Evolutionary conservation across 2,113 vertebrate species (phyloP).

Genomic region (Oryzias melastigma): DNA sequence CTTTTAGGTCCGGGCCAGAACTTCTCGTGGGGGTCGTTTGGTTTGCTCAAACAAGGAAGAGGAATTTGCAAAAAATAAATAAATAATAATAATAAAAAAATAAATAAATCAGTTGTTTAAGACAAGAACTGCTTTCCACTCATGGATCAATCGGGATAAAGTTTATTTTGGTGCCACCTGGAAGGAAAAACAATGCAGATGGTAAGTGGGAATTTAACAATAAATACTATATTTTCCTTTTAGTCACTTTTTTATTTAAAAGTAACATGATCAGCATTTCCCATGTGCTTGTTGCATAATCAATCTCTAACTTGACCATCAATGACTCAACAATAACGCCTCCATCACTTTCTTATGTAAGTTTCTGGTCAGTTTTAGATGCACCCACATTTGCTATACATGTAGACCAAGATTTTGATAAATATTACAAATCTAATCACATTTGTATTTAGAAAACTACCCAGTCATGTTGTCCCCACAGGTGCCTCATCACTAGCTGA

Average conservation of each 20-base stretch:
- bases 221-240: too few species aligned
- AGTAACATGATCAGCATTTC: background rate
- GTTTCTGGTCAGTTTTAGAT: conserved; percentile 40
- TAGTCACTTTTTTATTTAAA: background rate
- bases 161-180: background rate
- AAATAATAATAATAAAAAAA: too few species aligned
- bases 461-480: conserved; percentile 13
- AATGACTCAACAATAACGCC: conserved; percentile 67
- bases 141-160: too few species aligned
- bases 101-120: too few species aligned
- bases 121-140: too few species aligned
- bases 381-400: conserved; percentile 8
- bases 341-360: conserved; percentile 68
- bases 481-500: conserved; percentile 21
- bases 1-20: background rate
- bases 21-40: too few species aligned
- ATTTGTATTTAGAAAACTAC: background rate
- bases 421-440: background rate
- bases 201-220: conserved; percentile 30
- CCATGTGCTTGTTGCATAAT: conserved; percentile 63
- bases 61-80: too few species aligned
- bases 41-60: too few species aligned
- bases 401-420: background rate
- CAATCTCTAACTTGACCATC: conserved; percentile 48
- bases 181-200: conserved; percentile 10